Percentiles rank a stretch among this genome's conserved stretches.
Conservation (phyloP, 2,888 invertebrate species). For the Cerceris ruficornis region DNA sequence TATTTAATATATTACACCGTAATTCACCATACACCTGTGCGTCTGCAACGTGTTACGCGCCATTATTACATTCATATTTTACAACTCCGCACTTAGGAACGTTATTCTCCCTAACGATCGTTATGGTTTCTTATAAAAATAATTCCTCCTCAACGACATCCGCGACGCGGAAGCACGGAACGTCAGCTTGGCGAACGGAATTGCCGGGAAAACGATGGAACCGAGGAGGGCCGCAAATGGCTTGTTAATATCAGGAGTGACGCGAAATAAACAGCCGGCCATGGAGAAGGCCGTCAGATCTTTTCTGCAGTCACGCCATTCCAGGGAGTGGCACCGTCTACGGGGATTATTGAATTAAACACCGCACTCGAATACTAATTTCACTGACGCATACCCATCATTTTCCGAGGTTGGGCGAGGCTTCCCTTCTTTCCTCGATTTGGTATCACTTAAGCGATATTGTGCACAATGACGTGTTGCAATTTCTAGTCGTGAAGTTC, state of each 20-base stretch:
- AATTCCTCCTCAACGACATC: conserved; percentile 17
- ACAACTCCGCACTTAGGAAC: neutral
- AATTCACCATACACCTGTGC: no score
- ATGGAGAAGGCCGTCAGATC: conserved; percentile 1
- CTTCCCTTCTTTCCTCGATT: neutral
- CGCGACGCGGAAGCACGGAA: neutral
- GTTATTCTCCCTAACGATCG: neutral
- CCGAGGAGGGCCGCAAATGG: conserved; percentile 37
- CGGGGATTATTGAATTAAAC: conserved; percentile 48
- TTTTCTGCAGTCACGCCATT: conserved; percentile 23
- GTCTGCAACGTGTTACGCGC: no score
- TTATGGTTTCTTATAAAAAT: conserved; percentile 3
- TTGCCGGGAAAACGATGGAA: conserved; percentile 19
- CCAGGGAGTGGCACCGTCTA: conserved; percentile 26
- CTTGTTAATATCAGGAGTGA: conserved; percentile 57
- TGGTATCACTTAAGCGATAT: neutral
- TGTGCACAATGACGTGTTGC: no score
- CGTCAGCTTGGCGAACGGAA: conserved; percentile 1
- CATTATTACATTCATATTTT: no score
- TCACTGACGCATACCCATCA: conserved; percentile 48
- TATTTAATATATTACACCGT: no score
- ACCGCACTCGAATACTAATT: conserved; percentile 68
- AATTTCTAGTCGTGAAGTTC: no score
- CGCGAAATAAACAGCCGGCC: conserved; percentile 42
- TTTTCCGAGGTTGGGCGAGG: conserved; percentile 24